These are phyloP conservation scores for Brachionus calyciflorus DNA, from an alignment of 1,140 invertebrate genomes.

Conservation along the genomic window DNA sequence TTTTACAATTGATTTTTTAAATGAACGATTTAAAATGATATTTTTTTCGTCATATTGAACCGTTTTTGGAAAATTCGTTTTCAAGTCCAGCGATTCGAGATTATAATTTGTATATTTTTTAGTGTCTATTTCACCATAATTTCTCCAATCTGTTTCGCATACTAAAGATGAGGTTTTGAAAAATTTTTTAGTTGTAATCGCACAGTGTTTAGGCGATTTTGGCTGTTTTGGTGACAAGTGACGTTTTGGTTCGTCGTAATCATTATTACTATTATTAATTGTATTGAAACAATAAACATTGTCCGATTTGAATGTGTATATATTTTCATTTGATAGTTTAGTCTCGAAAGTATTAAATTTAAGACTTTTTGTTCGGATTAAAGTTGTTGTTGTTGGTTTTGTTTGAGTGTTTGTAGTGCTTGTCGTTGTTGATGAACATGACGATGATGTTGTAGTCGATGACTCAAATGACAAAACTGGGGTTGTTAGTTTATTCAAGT, in stretches of 20 bases:
- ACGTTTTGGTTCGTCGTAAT: neutral
- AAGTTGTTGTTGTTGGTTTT: neutral
- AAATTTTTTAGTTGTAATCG: neutral
- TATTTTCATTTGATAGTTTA: neutral
- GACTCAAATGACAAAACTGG: slow-evolving; percentile 1
- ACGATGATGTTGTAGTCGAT: neutral
- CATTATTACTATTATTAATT: too few relatives aligned
- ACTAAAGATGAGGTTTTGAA: slow-evolving; percentile 10
- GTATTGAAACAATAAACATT: neutral
- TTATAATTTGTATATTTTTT: slow-evolving; percentile 22
- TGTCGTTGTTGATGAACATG: neutral
- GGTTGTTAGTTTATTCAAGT: neutral
- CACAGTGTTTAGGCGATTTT: too few relatives aligned
- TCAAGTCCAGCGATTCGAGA: neutral
- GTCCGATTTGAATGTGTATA: slow-evolving; percentile 1
- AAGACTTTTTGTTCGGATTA: slow-evolving; percentile 5
- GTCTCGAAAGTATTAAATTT: neutral
- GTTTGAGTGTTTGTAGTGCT: too few relatives aligned
- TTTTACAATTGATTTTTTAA: neutral
- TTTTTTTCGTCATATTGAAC: neutral
- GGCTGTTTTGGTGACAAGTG: neutral
- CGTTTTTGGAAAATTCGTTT: neutral
- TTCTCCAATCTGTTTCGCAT: neutral
- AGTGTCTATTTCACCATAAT: neutral
- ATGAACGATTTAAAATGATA: neutral